A percentile compares a stretch with the other conserved stretches of the same genome.
Evolutionary conservation across 2,888 invertebrate genomes (phyloP).

Genomic region (Parnassius smintheus): DNA sequence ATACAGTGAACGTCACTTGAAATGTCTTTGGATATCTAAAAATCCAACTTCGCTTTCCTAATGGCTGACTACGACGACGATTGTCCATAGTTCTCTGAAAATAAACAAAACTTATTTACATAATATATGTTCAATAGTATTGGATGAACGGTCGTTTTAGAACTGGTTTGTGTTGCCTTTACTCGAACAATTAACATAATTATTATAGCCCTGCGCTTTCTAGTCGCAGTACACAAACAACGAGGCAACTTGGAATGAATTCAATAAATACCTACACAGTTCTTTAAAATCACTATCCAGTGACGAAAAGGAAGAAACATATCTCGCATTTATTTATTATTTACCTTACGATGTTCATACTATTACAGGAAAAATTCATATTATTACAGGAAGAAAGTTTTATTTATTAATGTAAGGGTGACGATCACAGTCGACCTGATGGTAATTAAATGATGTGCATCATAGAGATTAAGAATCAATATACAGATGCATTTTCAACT

Average conservation of each 20-base stretch:
- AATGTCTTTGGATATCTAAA: constrained; percentile 82
- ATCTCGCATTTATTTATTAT: no score
- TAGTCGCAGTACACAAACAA: neutral
- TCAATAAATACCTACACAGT: neutral
- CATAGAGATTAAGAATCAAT: no score
- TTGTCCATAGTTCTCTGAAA: constrained; percentile 66
- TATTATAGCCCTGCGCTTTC: neutral
- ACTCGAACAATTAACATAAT: constrained; percentile 13
- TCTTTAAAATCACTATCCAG: neutral
- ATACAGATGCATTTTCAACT: no score
- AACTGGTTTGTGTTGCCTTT: constrained; percentile 16
- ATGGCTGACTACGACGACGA: constrained; percentile 60
- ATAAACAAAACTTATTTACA: constrained; percentile 12
- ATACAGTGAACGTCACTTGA: constrained; percentile 74
- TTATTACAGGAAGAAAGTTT: no score
- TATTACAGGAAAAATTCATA: no score
- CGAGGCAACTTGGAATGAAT: neutral
- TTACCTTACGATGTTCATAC: no score
- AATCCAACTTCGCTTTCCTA: constrained; percentile 82
- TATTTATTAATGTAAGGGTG: no score
- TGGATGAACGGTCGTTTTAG: neutral
- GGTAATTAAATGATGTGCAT: no score
- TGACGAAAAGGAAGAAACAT: neutral
- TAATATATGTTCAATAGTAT: neutral
- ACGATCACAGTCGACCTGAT: no score